A percentile compares a stretch with the other conserved stretches of the same genome.
These are phyloP conservation scores for Nesoenas mayeri DNA, from an alignment of 2,113 vertebrate species.

Conservation along the genomic window DNA sequence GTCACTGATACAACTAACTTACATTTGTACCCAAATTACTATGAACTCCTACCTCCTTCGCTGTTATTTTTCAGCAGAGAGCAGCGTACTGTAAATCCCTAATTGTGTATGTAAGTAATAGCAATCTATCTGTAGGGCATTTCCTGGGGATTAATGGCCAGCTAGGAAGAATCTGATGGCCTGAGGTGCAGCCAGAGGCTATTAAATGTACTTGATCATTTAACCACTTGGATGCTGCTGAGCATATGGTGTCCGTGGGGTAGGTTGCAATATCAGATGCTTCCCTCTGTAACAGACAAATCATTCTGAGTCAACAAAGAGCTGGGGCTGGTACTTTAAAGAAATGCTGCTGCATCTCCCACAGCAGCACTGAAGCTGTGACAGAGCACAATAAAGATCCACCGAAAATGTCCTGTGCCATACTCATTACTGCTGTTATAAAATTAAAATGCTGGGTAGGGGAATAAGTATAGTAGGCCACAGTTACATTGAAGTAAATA, in stretches of 20 bases:
- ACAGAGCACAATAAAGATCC: background rate
- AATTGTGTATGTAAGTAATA: background rate
- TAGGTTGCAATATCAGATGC: background rate
- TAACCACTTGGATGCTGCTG: background rate
- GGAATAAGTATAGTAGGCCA: background rate
- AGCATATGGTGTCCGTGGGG: background rate
- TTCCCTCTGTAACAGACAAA: background rate
- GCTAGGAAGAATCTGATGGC: background rate
- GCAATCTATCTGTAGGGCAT: background rate
- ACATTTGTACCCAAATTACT: background rate
- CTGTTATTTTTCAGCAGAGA: background rate
- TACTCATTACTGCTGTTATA: slow-evolving; percentile 6
- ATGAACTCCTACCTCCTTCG: background rate
- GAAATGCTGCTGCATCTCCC: background rate
- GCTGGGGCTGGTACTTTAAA: background rate
- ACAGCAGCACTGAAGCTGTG: background rate
- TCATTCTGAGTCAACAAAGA: background rate
- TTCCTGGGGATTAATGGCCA: slow-evolving; percentile 3
- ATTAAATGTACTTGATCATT: background rate
- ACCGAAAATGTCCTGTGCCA: background rate
- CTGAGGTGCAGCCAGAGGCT: background rate
- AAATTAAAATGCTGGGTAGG: slow-evolving; percentile 6
- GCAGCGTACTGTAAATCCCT: background rate
- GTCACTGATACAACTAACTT: background rate
- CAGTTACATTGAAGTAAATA: background rate